These are phyloP conservation scores for Ceyx margarethae DNA, from an alignment of 2,113 vertebrate species.

Conservation along the genomic window DNA sequence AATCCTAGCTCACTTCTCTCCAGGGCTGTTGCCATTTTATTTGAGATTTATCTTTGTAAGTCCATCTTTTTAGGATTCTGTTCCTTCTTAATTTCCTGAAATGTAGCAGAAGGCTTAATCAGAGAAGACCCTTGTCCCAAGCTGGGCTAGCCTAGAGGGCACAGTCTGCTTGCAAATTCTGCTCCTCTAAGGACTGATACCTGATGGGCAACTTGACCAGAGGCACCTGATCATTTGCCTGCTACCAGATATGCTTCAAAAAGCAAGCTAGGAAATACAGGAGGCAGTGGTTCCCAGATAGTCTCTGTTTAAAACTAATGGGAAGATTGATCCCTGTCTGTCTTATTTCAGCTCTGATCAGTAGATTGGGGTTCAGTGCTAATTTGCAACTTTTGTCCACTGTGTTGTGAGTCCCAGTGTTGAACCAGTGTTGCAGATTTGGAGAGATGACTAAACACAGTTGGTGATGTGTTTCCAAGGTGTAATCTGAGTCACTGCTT, in stretches of 20 bases:
- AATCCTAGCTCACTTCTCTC: background rate
- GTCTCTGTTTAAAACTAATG: conserved; percentile 8
- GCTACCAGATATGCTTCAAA: no score
- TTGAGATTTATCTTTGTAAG: background rate
- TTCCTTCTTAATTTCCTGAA: background rate
- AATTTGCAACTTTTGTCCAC: background rate
- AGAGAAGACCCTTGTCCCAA: background rate
- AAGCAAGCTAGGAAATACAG: no score
- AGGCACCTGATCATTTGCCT: background rate
- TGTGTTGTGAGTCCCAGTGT: background rate
- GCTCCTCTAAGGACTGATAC: background rate
- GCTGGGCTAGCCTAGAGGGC: background rate
- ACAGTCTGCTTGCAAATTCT: background rate
- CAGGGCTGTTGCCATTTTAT: background rate
- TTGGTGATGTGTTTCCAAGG: background rate
- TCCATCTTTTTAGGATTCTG: background rate
- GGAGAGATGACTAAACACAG: background rate
- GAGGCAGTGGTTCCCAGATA: no score
- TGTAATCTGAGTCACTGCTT: conserved; percentile 2
- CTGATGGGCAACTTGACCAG: background rate
- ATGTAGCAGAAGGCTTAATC: background rate
- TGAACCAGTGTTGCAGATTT: background rate
- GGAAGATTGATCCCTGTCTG: background rate
- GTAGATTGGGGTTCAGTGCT: background rate
- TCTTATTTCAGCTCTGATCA: background rate